Conservation (phyloP, 1,140 invertebrate species). For the Danaus plexippus region DNA sequence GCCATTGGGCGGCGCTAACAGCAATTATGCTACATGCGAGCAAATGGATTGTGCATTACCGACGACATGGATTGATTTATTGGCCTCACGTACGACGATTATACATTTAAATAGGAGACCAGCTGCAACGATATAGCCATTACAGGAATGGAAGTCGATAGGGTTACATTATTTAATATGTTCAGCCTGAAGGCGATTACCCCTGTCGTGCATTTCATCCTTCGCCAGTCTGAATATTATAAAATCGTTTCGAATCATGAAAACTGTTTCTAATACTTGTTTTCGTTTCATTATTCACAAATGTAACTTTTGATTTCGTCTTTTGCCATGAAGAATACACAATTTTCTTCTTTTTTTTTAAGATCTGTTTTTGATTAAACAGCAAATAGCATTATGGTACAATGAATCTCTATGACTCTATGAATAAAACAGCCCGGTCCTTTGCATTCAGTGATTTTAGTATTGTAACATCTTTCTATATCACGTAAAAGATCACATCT, state of each 20-base stretch:
- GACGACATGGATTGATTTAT: constrained; percentile 68
- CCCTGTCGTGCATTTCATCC: constrained; percentile 27
- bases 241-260: too few species aligned
- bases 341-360: too few species aligned
- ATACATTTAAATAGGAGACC: constrained; percentile 40
- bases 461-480: constrained; percentile 54
- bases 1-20: constrained; percentile 65
- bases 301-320: too few species aligned
- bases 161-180: constrained; percentile 44
- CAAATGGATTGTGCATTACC: constrained; percentile 69
- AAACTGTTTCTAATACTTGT: too few species aligned
- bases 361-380: too few species aligned
- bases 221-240: not conserved
- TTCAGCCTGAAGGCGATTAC: constrained; percentile 38
- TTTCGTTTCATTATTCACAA: too few species aligned
- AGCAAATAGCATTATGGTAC: too few species aligned
- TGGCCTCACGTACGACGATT: constrained; percentile 41
- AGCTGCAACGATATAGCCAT: constrained; percentile 52
- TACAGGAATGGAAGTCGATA: constrained; percentile 42
- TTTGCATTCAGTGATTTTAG: constrained; percentile 8
- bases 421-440: not conserved
- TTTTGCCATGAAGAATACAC: too few species aligned
- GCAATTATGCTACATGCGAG: constrained; percentile 66
- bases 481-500: constrained; percentile 71
- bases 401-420: not conserved